Percentiles rank a stretch among this genome's conserved stretches.
Conservation (phyloP, 2,797 vertebrate genomes). For the Pelodytes ibericus region DNA sequence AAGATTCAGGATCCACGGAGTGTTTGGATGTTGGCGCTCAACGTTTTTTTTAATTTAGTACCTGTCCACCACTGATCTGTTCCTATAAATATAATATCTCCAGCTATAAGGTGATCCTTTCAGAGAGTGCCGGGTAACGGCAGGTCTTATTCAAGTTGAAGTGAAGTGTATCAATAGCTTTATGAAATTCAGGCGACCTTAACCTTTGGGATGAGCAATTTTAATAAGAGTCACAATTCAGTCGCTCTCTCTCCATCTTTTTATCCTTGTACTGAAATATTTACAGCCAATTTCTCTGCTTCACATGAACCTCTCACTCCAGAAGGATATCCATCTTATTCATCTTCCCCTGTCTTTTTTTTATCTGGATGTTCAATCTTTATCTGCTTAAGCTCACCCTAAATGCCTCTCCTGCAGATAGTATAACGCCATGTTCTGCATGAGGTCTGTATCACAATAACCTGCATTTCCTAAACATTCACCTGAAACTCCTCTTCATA, state of each 20-base stretch:
- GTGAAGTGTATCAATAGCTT: conserved; percentile 52
- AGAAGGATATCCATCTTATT: conserved; percentile 67
- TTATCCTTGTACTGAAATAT: conserved; percentile 75
- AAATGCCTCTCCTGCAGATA: not conserved
- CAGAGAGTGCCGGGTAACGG: not conserved
- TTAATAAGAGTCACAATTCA: conserved; percentile 78
- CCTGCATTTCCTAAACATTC: not conserved
- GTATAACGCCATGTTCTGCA: not conserved
- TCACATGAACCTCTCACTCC: conserved; percentile 66
- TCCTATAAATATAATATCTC: not conserved
- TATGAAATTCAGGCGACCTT: conserved; percentile 50
- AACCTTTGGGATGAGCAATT: conserved; percentile 72
- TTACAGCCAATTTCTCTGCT: conserved; percentile 80
- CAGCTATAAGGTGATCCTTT: not conserved
- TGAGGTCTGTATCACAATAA: not conserved
- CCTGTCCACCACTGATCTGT: not conserved
- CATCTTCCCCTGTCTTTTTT: conserved; percentile 60
- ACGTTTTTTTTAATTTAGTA: not conserved
- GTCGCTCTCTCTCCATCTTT: conserved; percentile 74
- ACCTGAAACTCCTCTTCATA: no score
- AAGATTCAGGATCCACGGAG: no score
- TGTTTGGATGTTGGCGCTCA: no score
- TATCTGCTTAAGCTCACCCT: conserved; percentile 61
- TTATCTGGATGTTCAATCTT: conserved; percentile 54
- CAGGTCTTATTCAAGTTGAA: conserved; percentile 26